Evolutionary conservation across 2,888 invertebrate species (phyloP).

Genomic region (Blomia tropicalis): DNA sequence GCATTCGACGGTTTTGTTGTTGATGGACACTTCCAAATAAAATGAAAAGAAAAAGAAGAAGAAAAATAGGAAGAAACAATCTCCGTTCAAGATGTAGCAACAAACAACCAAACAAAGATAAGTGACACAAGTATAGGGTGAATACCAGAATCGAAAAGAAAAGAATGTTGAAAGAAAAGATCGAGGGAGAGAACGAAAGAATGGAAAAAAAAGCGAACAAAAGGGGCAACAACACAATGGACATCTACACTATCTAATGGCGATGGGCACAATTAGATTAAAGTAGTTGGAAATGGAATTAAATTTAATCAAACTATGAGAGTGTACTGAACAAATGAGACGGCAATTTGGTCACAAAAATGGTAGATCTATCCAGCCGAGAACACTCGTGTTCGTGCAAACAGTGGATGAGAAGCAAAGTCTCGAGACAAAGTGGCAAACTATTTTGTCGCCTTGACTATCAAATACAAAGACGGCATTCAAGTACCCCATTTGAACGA

Average conservation of each 20-base stretch:
- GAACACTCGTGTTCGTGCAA: too few species aligned
- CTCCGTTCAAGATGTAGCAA: neutral
- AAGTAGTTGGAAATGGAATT: conserved; percentile 5
- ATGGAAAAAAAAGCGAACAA: neutral
- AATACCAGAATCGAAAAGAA: too few species aligned
- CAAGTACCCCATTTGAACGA: too few species aligned
- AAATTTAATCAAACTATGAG: conserved; percentile 7
- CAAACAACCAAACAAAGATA: conserved; percentile 7
- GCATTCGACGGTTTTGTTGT: too few species aligned
- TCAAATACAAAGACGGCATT: conserved; percentile 8
- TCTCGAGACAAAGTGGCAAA: conserved; percentile 3
- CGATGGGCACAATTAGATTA: conserved; percentile 12
- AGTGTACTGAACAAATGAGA: conserved; percentile 4
- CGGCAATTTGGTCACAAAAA: conserved; percentile 12
- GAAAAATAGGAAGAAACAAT: neutral
- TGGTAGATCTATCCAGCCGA: neutral
- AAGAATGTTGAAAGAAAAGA: too few species aligned
- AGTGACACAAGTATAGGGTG: too few species aligned
- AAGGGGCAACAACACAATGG: neutral
- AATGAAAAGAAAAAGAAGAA: too few species aligned
- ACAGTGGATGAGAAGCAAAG: too few species aligned
- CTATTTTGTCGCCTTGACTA: conserved; percentile 7
- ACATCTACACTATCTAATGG: neutral
- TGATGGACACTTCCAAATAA: neutral
- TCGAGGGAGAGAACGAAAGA: too few species aligned